phyloP scores from a whole-genome alignment of 1,140 invertebrate species.

The Anadara kagoshimensis region DNA sequence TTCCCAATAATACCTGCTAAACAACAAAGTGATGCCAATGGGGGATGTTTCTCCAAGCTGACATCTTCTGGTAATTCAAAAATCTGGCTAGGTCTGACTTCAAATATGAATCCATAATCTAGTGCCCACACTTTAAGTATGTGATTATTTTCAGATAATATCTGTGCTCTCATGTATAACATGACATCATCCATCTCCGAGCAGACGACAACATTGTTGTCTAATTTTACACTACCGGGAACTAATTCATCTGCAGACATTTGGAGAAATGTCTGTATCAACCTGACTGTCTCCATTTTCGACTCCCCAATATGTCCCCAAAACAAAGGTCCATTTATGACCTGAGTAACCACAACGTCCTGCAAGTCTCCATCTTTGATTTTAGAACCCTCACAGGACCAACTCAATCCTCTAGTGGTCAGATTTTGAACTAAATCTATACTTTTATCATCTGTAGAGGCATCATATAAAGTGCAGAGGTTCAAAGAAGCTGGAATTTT shows the following conservation, averaged over 20 bases:
- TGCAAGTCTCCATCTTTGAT: conserved; percentile 15
- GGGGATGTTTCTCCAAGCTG: conserved; percentile 5
- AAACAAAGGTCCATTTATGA: conserved; percentile 36
- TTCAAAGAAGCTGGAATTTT: conserved; percentile 6
- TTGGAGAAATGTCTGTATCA: conserved; percentile 24
- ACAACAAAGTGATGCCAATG: conserved; percentile 27
- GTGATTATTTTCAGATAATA: background rate
- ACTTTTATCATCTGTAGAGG: conserved; percentile 17
- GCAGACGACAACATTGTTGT: conserved; percentile 16
- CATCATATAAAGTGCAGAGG: conserved; percentile 23
- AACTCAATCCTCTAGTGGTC: background rate
- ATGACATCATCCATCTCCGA: background rate
- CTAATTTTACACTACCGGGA: background rate
- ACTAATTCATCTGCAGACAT: conserved; percentile 9
- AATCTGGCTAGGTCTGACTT: background rate
- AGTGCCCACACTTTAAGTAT: conserved; percentile 27
- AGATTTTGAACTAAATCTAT: conserved; percentile 12
- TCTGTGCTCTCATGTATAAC: conserved; percentile 15
- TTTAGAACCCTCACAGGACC: background rate
- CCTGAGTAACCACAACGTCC: conserved; percentile 30
- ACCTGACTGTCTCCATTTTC: conserved; percentile 30
- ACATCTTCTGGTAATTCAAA: conserved; percentile 20
- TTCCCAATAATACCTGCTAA: conserved; percentile 10
- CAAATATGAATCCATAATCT: conserved; percentile 32
- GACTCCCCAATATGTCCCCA: conserved; percentile 39